These are phyloP conservation scores for Rhabdomys pumilio DNA, from an alignment of 2,797 vertebrate species.

Conservation along the genomic window DNA sequence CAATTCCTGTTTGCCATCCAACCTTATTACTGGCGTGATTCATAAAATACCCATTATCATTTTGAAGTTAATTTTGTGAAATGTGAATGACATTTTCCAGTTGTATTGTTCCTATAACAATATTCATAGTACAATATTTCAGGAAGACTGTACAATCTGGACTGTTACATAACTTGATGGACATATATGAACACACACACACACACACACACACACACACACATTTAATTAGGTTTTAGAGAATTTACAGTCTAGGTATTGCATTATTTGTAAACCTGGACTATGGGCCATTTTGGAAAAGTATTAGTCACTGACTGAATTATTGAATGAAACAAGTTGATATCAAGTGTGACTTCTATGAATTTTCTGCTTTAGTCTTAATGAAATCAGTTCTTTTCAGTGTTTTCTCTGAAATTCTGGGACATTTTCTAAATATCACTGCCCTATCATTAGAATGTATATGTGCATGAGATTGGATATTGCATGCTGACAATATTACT, in stretches of 20 bases:
- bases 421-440: background rate
- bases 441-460: background rate
- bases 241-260: background rate
- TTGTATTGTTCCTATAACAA: background rate
- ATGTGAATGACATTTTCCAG: background rate
- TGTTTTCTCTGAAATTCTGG: background rate
- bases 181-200: background rate
- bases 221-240: background rate
- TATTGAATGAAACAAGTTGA: background rate
- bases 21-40: background rate
- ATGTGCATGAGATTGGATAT: no score
- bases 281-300: background rate
- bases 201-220: background rate
- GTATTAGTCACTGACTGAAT: background rate
- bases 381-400: background rate
- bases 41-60: background rate
- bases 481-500: background rate
- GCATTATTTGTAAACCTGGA: background rate
- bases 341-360: background rate
- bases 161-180: background rate
- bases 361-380: background rate
- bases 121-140: background rate
- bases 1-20: background rate
- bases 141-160: background rate
- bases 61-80: background rate